Conservation (phyloP, 1,140 invertebrate genomes). For the Diabrotica undecimpunctata region DNA sequence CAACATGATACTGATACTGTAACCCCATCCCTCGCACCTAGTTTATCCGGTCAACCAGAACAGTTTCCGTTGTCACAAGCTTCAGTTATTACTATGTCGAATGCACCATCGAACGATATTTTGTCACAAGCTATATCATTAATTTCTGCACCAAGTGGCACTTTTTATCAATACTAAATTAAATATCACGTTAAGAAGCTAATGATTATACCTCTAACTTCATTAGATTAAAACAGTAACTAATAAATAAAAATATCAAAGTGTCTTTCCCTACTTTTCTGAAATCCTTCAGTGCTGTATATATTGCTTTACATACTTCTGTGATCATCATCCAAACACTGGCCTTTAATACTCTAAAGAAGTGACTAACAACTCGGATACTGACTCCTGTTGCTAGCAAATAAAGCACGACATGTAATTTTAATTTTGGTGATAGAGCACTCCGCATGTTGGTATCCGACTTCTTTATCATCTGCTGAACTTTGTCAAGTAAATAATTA, state of each 20-base stretch:
- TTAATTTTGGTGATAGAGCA: conserved; percentile 24
- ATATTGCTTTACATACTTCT: conserved; percentile 27
- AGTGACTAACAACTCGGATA: conserved; percentile 21
- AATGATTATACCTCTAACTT: too few relatives aligned
- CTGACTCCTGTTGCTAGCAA: conserved; percentile 25
- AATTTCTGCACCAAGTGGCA: background rate
- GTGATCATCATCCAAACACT: conserved; percentile 23
- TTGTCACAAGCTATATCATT: background rate
- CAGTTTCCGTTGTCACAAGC: too few relatives aligned
- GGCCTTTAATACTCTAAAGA: conserved; percentile 26
- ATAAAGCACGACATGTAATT: conserved; percentile 24
- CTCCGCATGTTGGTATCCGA: conserved; percentile 13
- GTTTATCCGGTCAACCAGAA: too few relatives aligned
- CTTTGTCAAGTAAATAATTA: conserved; percentile 1
- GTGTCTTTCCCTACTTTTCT: conserved; percentile 20
- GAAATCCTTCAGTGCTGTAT: conserved; percentile 16
- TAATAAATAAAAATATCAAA: too few relatives aligned
- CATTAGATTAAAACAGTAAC: too few relatives aligned
- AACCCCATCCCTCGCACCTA: background rate
- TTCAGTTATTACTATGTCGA: background rate
- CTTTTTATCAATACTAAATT: too few relatives aligned
- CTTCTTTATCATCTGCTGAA: background rate
- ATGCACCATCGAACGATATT: background rate
- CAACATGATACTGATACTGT: background rate
- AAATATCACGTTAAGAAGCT: too few relatives aligned